A percentile compares a stretch with the other conserved stretches of the same genome.
Evolutionary conservation across 2,797 vertebrate species (phyloP).

Genomic region (Paratrypauchen microcephalus): DNA sequence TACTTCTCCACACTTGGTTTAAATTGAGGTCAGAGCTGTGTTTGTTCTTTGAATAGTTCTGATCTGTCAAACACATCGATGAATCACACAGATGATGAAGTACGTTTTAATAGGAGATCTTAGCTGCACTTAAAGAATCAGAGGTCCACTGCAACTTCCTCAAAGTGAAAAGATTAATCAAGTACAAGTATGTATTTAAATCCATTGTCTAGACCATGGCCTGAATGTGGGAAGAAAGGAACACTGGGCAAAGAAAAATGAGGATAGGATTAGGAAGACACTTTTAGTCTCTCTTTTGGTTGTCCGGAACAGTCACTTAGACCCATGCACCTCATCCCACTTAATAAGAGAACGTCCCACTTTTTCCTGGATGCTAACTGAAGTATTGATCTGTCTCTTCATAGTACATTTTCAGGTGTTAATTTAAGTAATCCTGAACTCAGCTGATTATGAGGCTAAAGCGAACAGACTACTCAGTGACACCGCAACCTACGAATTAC

Average conservation of each 20-base stretch:
- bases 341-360: too few species aligned
- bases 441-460: too few species aligned
- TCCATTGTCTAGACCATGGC: background rate
- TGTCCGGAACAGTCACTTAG: too few species aligned
- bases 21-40: background rate
- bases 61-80: background rate
- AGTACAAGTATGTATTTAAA: background rate
- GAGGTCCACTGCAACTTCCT: background rate
- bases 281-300: too few species aligned
- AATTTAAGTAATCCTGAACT: too few species aligned
- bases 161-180: constrained; percentile 7
- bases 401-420: too few species aligned
- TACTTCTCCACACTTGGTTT: background rate
- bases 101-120: background rate
- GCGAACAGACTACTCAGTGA: too few species aligned
- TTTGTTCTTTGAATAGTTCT: background rate
- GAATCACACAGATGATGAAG: background rate
- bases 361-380: too few species aligned
- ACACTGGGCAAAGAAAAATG: background rate
- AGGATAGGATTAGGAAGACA: background rate
- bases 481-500: too few species aligned
- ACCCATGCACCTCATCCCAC: too few species aligned
- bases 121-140: background rate
- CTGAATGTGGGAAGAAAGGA: background rate
- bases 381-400: too few species aligned